Evolutionary conservation across 2,113 vertebrate species (phyloP), one percentile per base, ranked within the genome.

Genomic region (Seriola quinqueradiata): DNA sequence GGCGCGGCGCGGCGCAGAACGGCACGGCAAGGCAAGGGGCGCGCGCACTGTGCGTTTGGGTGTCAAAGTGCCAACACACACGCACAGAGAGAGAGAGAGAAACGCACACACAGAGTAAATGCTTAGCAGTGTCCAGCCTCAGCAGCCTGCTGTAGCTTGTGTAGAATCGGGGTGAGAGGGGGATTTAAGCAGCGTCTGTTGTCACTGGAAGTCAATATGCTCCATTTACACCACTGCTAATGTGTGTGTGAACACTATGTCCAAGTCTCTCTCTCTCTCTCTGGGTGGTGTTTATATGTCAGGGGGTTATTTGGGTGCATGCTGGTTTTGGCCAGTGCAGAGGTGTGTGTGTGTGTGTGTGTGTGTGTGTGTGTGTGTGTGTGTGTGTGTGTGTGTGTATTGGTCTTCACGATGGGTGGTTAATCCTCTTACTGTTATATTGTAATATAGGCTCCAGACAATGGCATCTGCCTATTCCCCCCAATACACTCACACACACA

Each of bases 121-220:
- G 44, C 46, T 57, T 44, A 13, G 11, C 34, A 34, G 57, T 69
- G 74, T 76, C 66, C 54, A 76, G 79, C 58, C 44, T 73, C 57
- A 80, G 79, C 40, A 78, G 77, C 40, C 55, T 73, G 21, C 28
- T 70, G 28, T 34, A n/a, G 78, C 60, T 13, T 58, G 42, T 83
- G 66, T 10, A 48, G 80, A 77, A 68, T 42, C 21, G 23, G 67
- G 58, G 60, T 75, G 81, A 66, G 46, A 55, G 63, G 25, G 57
- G 75, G 79, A 84, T 79, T 82, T 83, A 75, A 46, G 25, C 60
- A 70, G 81, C 85, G 70, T 90, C 79, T 89, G 82, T 74, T 87
- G 76, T 84, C 75, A 85, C 63, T 83, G 60, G 36, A 70, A 82
- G 85, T 90, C 89, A 91, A 87, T 92, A 87, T 88, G 87, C 77